Percentiles rank a stretch among this genome's conserved stretches.
Evolutionary conservation across 1,140 invertebrate species (phyloP).

Genomic region (Eumeta japonica): DNA sequence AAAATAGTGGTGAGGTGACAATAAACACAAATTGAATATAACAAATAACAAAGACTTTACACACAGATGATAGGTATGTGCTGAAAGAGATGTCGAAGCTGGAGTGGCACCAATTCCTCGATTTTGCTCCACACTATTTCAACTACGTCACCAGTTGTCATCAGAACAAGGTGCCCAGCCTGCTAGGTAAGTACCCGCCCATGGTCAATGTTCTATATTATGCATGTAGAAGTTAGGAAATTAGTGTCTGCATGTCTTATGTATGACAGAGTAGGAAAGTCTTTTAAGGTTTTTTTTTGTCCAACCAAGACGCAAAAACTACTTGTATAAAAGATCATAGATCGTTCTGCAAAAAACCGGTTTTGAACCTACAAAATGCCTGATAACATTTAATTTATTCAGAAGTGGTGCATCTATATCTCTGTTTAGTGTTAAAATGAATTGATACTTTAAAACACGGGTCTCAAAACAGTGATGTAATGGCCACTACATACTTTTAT

Average conservation of each 20-base stretch:
- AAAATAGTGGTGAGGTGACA: too few relatives aligned
- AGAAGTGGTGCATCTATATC: too few relatives aligned
- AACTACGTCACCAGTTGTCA: constrained; percentile 82
- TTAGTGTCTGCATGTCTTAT: background rate
- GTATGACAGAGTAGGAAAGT: background rate
- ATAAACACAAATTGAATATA: too few relatives aligned
- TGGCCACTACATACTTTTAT: too few relatives aligned
- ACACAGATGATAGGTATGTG: constrained; percentile 92
- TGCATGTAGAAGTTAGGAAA: background rate
- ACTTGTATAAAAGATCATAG: too few relatives aligned
- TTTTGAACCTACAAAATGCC: too few relatives aligned
- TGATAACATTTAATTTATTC: too few relatives aligned
- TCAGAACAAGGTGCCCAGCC: constrained; percentile 71
- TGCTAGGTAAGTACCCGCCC: constrained; percentile 66
- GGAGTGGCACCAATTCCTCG: constrained; percentile 90
- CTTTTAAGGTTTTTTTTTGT: background rate
- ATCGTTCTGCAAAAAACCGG: too few relatives aligned
- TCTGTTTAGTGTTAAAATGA: too few relatives aligned
- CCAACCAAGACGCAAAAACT: background rate
- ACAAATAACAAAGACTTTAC: too few relatives aligned
- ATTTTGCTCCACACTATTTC: constrained; percentile 95
- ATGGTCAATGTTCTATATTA: background rate
- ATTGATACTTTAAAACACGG: too few relatives aligned
- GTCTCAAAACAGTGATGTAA: too few relatives aligned
- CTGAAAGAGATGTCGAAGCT: constrained; percentile 94